Percentiles rank a stretch among this genome's conserved stretches.
Evolutionary conservation across 2,888 invertebrate genomes (phyloP).

Genomic region (Acanthococcus lagerstroemiae): DNA sequence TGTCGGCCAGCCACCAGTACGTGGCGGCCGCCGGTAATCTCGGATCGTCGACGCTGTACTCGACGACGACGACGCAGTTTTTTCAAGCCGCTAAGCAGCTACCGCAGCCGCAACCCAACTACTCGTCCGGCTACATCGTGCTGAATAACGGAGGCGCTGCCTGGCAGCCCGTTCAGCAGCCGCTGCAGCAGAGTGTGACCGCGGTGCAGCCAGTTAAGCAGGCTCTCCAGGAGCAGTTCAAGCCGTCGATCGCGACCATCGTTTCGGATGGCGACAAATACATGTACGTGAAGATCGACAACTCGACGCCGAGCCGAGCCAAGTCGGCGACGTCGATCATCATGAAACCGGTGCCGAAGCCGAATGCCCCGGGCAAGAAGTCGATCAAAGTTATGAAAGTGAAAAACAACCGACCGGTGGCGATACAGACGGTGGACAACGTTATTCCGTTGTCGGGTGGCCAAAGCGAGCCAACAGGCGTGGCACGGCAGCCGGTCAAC

Average conservation of each 20-base stretch:
- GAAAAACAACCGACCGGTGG: background rate
- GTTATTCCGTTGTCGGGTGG: background rate
- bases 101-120: constrained; percentile 33
- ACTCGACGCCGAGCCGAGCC: background rate
- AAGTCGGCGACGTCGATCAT: constrained; percentile 4
- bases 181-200: background rate
- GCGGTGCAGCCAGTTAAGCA: background rate
- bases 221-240: background rate
- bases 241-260: background rate
- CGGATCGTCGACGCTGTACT: constrained; percentile 61
- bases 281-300: constrained; percentile 17
- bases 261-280: background rate
- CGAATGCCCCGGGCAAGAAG: background rate
- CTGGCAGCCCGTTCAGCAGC: background rate
- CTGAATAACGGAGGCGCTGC: constrained; percentile 35
- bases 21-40: constrained; percentile 50
- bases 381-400: constrained; percentile 12
- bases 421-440: background rate
- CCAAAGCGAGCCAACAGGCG: too few species aligned
- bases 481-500: too few species aligned
- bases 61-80: constrained; percentile 72
- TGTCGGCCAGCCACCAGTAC: constrained; percentile 74
- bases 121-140: constrained; percentile 34
- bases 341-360: background rate
- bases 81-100: constrained; percentile 71